Conservation (phyloP, 2,113 vertebrate species). For the Trematomus loennbergii region DNA sequence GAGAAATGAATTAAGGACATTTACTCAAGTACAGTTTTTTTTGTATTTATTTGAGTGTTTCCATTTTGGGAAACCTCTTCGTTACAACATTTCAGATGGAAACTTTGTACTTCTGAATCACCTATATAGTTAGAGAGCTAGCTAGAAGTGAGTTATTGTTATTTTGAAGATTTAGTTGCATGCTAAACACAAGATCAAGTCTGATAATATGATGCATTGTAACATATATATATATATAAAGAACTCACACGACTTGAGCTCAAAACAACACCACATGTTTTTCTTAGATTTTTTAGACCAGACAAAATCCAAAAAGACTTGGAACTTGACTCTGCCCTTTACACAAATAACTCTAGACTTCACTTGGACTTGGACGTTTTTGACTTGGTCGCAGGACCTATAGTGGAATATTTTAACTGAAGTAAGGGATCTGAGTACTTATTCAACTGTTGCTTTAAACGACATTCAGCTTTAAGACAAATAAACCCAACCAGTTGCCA, state of each 20-base stretch:
- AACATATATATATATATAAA: not conserved
- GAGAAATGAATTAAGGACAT: slow-evolving; percentile 19
- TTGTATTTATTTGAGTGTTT: not conserved
- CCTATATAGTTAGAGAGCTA: not conserved
- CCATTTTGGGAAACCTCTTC: not conserved
- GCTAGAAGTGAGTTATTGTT: not conserved
- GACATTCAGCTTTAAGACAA: not conserved
- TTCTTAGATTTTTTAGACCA: no score
- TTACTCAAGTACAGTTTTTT: slow-evolving; percentile 7
- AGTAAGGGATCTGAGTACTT: not conserved
- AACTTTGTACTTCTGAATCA: not conserved
- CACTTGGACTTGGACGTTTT: no score
- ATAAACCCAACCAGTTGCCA: not conserved
- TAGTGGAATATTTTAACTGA: slow-evolving; percentile 3
- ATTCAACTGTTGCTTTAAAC: not conserved
- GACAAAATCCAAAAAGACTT: no score
- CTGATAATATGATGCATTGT: not conserved
- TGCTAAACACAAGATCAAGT: not conserved
- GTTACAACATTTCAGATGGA: not conserved
- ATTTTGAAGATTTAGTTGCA: not conserved
- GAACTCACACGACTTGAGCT: not conserved
- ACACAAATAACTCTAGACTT: no score
- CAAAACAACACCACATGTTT: no score
- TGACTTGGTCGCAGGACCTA: no score
- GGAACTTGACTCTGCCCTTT: no score